These are phyloP conservation scores for Callosobruchus maculatus DNA, from an alignment of 2,888 invertebrate genomes.

Conservation along the genomic window DNA sequence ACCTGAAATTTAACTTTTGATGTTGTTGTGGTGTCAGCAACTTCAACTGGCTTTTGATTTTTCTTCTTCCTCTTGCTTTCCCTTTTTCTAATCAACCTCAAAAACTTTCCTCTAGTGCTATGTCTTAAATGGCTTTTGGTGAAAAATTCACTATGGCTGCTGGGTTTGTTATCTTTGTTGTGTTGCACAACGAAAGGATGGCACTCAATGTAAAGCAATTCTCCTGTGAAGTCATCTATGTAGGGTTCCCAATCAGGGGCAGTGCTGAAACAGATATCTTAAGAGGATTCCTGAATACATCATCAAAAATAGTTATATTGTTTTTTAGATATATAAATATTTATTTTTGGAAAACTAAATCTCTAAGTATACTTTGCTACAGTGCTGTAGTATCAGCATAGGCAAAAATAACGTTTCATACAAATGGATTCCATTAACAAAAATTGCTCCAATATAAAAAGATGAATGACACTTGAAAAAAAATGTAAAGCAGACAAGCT, in stretches of 20 bases:
- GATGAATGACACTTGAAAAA: too few species aligned
- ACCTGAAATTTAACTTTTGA: slow-evolving; percentile 32
- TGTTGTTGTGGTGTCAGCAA: slow-evolving; percentile 21
- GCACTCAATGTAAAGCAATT: slow-evolving; percentile 64
- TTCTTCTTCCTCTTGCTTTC: slow-evolving; percentile 52
- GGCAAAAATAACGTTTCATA: too few species aligned
- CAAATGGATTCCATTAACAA: too few species aligned
- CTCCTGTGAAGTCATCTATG: slow-evolving; percentile 59
- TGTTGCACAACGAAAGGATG: slow-evolving; percentile 47
- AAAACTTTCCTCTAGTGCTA: slow-evolving; percentile 52
- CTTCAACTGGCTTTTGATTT: slow-evolving; percentile 34
- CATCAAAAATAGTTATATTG: too few species aligned
- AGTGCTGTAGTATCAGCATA: too few species aligned
- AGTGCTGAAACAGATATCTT: too few species aligned
- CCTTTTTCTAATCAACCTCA: slow-evolving; percentile 51
- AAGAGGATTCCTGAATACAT: too few species aligned
- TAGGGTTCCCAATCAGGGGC: slow-evolving; percentile 67
- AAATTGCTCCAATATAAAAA: too few species aligned
- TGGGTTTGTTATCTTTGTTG: slow-evolving; percentile 33
- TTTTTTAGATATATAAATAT: too few species aligned
- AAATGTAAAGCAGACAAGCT: too few species aligned
- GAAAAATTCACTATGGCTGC: slow-evolving; percentile 26
- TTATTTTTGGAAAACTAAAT: too few species aligned
- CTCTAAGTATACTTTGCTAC: too few species aligned
- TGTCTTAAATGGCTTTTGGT: slow-evolving; percentile 44